A percentile compares a stretch with the other conserved stretches of the same genome.
These are phyloP conservation scores for Pseudopipra pipra DNA, from an alignment of 2,113 vertebrate species.

Conservation along the genomic window DNA sequence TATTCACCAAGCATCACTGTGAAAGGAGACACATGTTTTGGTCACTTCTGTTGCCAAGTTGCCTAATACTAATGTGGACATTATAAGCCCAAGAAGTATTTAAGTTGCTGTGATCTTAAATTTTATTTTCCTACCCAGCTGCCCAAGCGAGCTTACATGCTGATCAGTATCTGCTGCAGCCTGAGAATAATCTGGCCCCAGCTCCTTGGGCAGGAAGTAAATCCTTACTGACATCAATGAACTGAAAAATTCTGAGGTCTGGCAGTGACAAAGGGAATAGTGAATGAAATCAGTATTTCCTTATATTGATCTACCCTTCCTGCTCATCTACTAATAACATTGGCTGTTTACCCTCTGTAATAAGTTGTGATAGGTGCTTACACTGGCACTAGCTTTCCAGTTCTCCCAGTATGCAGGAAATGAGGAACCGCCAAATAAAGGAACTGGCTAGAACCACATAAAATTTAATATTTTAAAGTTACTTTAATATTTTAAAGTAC, in stretches of 20 bases:
- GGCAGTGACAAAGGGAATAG: constrained; percentile 63
- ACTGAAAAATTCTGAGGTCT: constrained; percentile 56
- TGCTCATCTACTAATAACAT: constrained; percentile 36
- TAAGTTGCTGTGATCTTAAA: constrained; percentile 36
- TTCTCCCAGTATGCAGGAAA: neutral
- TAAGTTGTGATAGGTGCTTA: neutral
- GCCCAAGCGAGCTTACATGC: constrained; percentile 4
- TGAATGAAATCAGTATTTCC: constrained; percentile 61
- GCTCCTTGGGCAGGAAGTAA: constrained; percentile 46
- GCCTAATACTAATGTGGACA: neutral
- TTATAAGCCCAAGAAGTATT: neutral
- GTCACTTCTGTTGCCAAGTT: neutral
- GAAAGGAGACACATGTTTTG: neutral
- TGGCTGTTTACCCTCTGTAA: constrained; percentile 25
- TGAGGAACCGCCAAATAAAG: neutral
- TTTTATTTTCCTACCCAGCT: constrained; percentile 29
- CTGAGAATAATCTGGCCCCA: constrained; percentile 47
- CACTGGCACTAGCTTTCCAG: neutral
- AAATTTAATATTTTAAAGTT: neutral
- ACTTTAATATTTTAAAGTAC: neutral
- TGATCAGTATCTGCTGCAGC: constrained; percentile 39
- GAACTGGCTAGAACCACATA: neutral
- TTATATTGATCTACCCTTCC: constrained; percentile 58
- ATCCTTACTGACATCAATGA: constrained; percentile 59
- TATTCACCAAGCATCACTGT: neutral